Evolutionary conservation across 2,113 vertebrate species (phyloP).

Genomic region (Steatornis caripensis): DNA sequence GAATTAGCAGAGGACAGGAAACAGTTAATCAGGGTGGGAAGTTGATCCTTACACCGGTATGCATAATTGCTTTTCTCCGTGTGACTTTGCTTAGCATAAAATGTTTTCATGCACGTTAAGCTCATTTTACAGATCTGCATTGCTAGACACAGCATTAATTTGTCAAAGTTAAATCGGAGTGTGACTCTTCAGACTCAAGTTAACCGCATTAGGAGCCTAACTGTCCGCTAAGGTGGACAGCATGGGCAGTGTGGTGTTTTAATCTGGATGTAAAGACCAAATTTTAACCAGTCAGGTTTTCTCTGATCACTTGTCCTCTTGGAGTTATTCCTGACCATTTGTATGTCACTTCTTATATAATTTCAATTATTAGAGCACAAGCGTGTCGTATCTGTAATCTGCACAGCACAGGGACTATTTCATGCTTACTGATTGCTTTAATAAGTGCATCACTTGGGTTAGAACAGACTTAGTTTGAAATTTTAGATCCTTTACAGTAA

Average conservation of each 20-base stretch:
- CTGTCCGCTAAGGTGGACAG: rapidly evolving
- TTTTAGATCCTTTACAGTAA: neutral
- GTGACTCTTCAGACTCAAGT: neutral
- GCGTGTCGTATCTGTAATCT: neutral
- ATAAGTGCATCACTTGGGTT: neutral
- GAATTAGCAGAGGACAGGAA: neutral
- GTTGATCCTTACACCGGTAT: neutral
- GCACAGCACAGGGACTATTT: neutral
- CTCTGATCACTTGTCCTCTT: neutral
- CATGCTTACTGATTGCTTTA: neutral
- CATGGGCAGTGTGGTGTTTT: neutral
- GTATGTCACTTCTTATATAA: neutral
- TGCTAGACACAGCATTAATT: neutral
- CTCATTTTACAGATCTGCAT: neutral
- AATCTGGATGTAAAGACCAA: neutral
- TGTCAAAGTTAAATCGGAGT: neutral
- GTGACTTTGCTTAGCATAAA: neutral
- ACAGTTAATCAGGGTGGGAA: neutral
- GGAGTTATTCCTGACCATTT: neutral
- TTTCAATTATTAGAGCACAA: neutral
- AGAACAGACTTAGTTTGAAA: neutral
- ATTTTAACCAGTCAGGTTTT: neutral
- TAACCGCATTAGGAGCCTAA: neutral
- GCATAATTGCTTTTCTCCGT: neutral
- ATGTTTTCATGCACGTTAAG: neutral